Percentiles rank a stretch among this genome's conserved stretches.
phyloP scores from a whole-genome alignment of 2,888 invertebrate genomes.

The Polydrusus tereticollis region DNA sequence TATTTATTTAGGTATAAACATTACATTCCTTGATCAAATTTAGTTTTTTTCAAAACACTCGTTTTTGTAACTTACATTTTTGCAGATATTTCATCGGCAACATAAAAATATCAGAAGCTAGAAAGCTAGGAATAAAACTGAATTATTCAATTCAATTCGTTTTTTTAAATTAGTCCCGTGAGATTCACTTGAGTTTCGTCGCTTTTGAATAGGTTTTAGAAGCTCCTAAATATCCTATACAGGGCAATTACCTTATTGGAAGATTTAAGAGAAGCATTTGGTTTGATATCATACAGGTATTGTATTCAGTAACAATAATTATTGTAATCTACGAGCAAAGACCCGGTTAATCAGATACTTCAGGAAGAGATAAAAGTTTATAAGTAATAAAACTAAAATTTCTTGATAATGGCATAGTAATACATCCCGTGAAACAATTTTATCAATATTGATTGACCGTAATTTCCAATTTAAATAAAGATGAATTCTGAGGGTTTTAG shows the following conservation, averaged over 20 bases:
- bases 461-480: slow-evolving; percentile 28
- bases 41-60: not conserved
- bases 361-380: too few species aligned
- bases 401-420: not conserved
- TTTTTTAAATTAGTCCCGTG: not conserved
- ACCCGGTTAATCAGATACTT: too few species aligned
- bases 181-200: not conserved
- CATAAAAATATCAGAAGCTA: not conserved
- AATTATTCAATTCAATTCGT: not conserved
- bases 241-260: too few species aligned
- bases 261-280: not conserved
- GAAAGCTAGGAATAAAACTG: not conserved
- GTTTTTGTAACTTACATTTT: not conserved
- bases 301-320: too few species aligned
- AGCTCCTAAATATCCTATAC: not conserved
- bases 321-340: too few species aligned
- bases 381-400: not conserved
- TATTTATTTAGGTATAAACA: too few species aligned
- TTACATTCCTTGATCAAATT: not conserved
- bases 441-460: not conserved
- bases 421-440: not conserved
- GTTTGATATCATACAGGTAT: too few species aligned
- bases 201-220: not conserved
- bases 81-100: not conserved
- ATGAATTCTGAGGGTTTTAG: slow-evolving; percentile 21